These are phyloP conservation scores for Desmophyllum pertusum DNA, from an alignment of 92 coral and sea anemone species.

Conservation along the genomic window DNA sequence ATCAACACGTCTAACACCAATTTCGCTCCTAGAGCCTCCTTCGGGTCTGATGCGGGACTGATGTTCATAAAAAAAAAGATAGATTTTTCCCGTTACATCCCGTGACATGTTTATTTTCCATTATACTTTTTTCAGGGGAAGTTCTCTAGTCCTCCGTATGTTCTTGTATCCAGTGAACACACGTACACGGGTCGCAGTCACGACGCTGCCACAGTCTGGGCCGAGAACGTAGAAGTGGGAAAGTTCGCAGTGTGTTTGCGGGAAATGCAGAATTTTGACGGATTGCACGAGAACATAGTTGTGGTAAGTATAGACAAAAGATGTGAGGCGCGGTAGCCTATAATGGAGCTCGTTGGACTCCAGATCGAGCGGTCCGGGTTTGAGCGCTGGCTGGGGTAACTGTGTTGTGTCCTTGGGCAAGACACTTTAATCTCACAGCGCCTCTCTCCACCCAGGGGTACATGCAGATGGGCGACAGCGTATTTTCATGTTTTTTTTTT, in stretches of 20 bases:
- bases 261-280: slow-evolving; percentile 85
- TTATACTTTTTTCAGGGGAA: slow-evolving; percentile 47
- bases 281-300: slow-evolving; percentile 72
- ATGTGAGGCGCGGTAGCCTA: too few relatives aligned
- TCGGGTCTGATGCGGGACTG: too few relatives aligned
- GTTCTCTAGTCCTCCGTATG: slow-evolving; percentile 63
- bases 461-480: too few relatives aligned
- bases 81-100: not conserved
- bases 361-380: too few relatives aligned
- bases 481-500: not conserved
- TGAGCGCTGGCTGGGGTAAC: too few relatives aligned
- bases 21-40: too few relatives aligned
- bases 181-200: slow-evolving; percentile 59
- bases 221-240: slow-evolving; percentile 65
- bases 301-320: slow-evolving; percentile 43
- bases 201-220: slow-evolving; percentile 87
- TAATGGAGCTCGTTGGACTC: too few relatives aligned
- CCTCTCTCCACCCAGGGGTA: too few relatives aligned
- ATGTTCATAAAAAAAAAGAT: too few relatives aligned
- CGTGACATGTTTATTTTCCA: not conserved
- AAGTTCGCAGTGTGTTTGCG: slow-evolving; percentile 78
- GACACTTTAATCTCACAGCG: too few relatives aligned
- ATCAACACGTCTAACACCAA: too few relatives aligned
- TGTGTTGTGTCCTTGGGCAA: too few relatives aligned
- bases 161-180: slow-evolving; percentile 76